phyloP scores from a whole-genome alignment of 64 coral and sea anemone genomes.

The Pocillopora damicornis region DNA sequence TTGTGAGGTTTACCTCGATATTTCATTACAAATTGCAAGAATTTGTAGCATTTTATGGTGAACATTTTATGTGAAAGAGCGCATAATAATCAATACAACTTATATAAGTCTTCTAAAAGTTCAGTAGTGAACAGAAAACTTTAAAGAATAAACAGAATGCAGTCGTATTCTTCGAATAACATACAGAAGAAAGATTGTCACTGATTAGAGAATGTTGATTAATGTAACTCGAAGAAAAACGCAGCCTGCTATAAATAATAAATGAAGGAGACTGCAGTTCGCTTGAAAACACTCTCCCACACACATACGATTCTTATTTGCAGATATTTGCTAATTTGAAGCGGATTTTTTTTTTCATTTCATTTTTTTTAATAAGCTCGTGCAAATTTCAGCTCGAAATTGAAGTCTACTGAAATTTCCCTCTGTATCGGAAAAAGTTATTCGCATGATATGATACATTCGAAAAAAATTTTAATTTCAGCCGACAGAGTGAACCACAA shows the following conservation, averaged over 20 bases:
- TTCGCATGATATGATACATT: neutral
- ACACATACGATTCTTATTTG: neutral
- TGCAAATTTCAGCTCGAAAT: neutral
- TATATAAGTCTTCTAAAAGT: neutral
- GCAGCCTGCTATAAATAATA: slow-evolving; percentile 18
- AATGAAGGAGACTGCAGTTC: neutral
- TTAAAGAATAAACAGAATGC: neutral
- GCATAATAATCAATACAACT: neutral
- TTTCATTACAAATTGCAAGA: neutral
- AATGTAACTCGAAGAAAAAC: neutral
- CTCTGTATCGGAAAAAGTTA: neutral
- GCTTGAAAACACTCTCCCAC: neutral
- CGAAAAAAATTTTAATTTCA: neutral
- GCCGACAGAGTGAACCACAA: neutral
- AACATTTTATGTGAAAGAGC: neutral
- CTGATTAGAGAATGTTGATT: neutral
- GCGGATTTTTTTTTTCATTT: neutral
- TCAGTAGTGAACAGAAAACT: neutral
- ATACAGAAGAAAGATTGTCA: neutral
- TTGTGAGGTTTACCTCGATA: slow-evolving; percentile 9
- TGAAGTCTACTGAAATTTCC: neutral
- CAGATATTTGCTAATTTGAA: neutral
- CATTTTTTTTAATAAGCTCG: neutral
- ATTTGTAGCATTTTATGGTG: neutral
- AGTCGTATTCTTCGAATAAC: neutral